phyloP scores from a whole-genome alignment of 2,113 vertebrate genomes.

The Campylomormyrus tamandua region DNA sequence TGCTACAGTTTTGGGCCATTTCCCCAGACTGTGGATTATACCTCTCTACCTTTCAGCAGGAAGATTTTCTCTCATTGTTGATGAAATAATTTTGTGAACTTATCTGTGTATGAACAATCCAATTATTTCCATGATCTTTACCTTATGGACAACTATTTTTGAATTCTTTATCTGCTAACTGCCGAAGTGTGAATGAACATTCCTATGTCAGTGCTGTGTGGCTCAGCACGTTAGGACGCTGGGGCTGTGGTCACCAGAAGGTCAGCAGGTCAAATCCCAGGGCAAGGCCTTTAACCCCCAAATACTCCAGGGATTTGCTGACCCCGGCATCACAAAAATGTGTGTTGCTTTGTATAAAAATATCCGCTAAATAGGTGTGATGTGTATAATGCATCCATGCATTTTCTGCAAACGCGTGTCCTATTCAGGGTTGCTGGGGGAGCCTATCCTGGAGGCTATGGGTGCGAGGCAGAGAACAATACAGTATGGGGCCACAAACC shows the following conservation, averaged over 20 bases:
- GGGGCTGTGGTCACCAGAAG: not conserved
- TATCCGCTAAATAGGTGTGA: not conserved
- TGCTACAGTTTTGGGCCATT: slow-evolving; percentile 9
- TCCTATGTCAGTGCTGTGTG: not conserved
- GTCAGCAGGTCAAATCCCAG: not conserved
- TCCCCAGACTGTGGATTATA: not conserved
- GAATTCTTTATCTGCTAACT: not conserved
- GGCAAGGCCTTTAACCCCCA: not conserved
- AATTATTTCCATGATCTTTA: not conserved
- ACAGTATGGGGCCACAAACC: not conserved
- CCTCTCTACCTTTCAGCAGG: not conserved
- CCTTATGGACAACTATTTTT: not conserved
- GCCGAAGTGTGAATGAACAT: not conserved
- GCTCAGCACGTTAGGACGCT: not conserved
- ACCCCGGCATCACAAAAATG: not conserved
- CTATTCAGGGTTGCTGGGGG: not conserved
- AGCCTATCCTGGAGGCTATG: not conserved
- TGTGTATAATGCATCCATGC: not conserved
- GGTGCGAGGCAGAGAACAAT: not conserved
- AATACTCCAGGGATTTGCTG: not conserved
- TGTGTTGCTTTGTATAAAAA: not conserved
- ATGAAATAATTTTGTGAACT: not conserved
- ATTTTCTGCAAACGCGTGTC: not conserved
- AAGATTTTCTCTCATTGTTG: not conserved
- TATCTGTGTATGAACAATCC: not conserved